Base-by-base conservation (phyloP, 1,140 invertebrate species). In the Glossosoma conforme region DNA sequence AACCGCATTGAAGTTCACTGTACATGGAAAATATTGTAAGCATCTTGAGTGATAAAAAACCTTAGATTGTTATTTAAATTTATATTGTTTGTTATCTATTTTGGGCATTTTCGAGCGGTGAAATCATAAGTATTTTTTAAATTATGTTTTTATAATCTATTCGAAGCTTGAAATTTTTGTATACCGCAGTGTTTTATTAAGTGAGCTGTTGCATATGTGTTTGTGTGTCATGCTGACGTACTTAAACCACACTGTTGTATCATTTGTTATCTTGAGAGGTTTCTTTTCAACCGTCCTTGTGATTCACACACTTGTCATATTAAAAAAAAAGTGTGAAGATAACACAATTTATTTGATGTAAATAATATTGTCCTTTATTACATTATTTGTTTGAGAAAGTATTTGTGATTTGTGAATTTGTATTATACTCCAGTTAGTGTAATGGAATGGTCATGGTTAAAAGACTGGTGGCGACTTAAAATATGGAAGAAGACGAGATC, bases 381-480 rank as follows among this genome's bases (percentile, higher is more conserved):
- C n/a, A n/a, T 28, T 28, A 8, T 28, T 8, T 28, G 25, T 28
- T 28, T 28, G 25, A 28, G 25, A 8, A 28, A n/a, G 6, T 28
- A 28, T 28, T 28, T 28, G 25, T 8, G 25, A 6, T 28, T 6
- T 28, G 25, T 28, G 25, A 28, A n/a, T 6, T n/a, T 8, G 6
- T n/a, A 28, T 28, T 28, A n/a, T 6, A 6, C 25, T 28, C n/a
- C 25, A 28, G 25, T 28, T 28, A 28, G 22, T 42, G 43, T 11
- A 49, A 85, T 85, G 82, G 83, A 86, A 67, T 85, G 83, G 82
- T 77, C 80, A 52, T 85, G 82, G 82, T 76, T 84, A 60, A 85
- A 84, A 67, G 82, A 86, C 67, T 86, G 83, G 83, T 85, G 84
- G 83, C 75, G 82, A 49, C 72, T 86, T 25, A 85, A 84, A 66